Evolutionary conservation across 2,888 invertebrate species (phyloP), one percentile per base, ranked within the genome.

Genomic region (Melieria picta): DNA sequence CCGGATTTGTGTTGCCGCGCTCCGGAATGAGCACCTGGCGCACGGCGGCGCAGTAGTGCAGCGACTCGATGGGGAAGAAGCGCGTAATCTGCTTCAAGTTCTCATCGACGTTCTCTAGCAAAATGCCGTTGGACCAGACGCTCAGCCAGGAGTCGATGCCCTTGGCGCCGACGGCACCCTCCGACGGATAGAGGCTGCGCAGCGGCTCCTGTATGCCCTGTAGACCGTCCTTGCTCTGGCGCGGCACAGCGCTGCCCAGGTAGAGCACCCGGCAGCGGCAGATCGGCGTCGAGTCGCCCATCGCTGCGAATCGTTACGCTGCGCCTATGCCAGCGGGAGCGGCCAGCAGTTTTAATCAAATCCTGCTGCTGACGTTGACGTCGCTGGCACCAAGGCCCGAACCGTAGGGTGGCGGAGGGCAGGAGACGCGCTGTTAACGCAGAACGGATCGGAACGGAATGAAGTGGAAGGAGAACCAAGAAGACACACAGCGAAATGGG

Each of bases 161-260:
- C 84, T 94, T 91, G 77, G 95, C 93, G 7, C 94, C 92, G 75
- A 94, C 90, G 73, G 95, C 94, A 74, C 97, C 96, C 88, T 96
- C 96, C 78, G 97, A 96, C 72, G 98, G 97, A 87, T 99, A 99
- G 72, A 98, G 89, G 83, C 98, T 98, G 79, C 95, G 92, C 80
- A 99, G 88, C 3, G 99, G 99, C 86, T 99, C 98, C 89, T 99
- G 99, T 78, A 98, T 96, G 71, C 97, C 97, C 84, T 98, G 95
- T 64, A 99, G 90, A 65, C 99, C 99, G 84, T 99, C 98, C 87
- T 99, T 98, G 84, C 97, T 97, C 85, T 97, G 95, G 83, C 98
- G 96, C 47, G 99, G 97, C 81, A 98, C 98, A 43, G 97, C 94
- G 80, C 96, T 96, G 79, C 99, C 99, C 81, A 99, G 90, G 88